These are phyloP conservation scores for Fundulus diaphanus DNA, from an alignment of 2,797 vertebrate species.

Conservation along the genomic window DNA sequence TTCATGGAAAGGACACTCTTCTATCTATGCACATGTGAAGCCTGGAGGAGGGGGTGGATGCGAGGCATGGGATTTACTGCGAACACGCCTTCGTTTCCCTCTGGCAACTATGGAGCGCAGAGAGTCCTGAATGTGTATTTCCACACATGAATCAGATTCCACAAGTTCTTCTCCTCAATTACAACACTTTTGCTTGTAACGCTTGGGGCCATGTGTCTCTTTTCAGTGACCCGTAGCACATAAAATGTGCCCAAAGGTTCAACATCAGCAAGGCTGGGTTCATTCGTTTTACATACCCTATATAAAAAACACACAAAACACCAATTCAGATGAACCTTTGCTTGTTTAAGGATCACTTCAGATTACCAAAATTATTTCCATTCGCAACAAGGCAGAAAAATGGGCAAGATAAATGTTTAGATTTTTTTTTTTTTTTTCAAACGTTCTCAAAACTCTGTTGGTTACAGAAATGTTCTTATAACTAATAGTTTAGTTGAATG, in stretches of 20 bases:
- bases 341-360: too few species aligned
- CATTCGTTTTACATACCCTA: too few species aligned
- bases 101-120: constrained; percentile 27
- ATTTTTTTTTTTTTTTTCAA: too few species aligned
- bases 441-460: too few species aligned
- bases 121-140: constrained; percentile 15
- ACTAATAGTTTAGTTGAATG: too few species aligned
- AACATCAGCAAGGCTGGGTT: background rate
- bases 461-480: too few species aligned
- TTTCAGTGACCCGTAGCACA: background rate
- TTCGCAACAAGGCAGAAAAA: too few species aligned
- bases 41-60: background rate
- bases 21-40: constrained; percentile 41
- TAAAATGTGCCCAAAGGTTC: background rate
- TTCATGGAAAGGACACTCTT: constrained; percentile 40
- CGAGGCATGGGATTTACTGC: constrained; percentile 36
- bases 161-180: background rate
- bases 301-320: too few species aligned
- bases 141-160: constrained; percentile 8
- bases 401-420: too few species aligned
- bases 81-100: constrained; percentile 37
- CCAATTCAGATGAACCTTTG: too few species aligned
- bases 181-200: background rate
- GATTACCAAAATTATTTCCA: too few species aligned
- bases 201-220: background rate